Evolutionary conservation across 2,888 invertebrate species (phyloP).

Genomic region (Theristus sp.): DNA sequence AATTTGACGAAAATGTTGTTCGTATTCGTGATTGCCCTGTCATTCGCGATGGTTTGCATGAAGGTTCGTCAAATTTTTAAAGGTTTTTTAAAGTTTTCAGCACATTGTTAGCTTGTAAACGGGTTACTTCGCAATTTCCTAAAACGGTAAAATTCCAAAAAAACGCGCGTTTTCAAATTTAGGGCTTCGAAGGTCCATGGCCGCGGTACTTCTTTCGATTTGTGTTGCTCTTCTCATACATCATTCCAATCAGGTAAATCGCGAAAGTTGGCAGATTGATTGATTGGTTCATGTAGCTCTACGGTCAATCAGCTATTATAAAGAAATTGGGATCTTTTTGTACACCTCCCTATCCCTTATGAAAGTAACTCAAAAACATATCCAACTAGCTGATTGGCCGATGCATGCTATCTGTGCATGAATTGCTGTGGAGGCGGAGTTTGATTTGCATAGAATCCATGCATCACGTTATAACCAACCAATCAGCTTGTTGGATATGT

Average conservation of each 20-base stretch:
- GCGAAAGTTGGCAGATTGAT: no score
- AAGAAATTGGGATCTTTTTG: no score
- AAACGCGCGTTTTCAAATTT: slow-evolving; percentile 8
- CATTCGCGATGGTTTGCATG: slow-evolving; percentile 79
- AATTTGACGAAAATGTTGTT: slow-evolving; percentile 85
- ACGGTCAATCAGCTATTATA: no score
- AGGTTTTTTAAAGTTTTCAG: neutral
- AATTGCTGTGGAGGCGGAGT: no score
- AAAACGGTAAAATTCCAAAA: neutral
- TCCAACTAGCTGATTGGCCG: no score
- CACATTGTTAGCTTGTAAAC: neutral
- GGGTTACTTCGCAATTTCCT: no score
- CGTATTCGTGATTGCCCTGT: slow-evolving; percentile 66
- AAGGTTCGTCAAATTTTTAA: slow-evolving; percentile 42
- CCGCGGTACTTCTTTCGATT: slow-evolving; percentile 88
- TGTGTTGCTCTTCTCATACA: slow-evolving; percentile 89
- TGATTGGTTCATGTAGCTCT: no score
- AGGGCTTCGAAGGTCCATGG: slow-evolving; percentile 86
- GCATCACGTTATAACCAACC: no score
- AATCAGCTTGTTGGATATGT: no score
- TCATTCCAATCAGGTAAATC: slow-evolving; percentile 84
- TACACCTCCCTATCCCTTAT: neutral
- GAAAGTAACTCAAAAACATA: no score
- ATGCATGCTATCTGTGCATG: no score
- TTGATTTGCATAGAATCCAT: no score